Base-by-base conservation (phyloP, 2,113 vertebrate species). In the Neotoma lepida region DNA sequence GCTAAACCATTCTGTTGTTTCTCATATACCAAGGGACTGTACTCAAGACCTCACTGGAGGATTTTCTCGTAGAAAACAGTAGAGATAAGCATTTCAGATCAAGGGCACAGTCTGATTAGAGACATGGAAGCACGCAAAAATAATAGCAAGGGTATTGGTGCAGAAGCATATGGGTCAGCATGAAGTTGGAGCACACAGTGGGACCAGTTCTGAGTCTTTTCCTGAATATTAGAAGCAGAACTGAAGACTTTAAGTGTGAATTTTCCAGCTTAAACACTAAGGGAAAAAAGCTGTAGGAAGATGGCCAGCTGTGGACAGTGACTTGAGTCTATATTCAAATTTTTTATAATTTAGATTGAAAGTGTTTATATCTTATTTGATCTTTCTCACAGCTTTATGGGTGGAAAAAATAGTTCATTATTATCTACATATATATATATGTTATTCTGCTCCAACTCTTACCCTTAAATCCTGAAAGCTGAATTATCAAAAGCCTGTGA, bases 341-440 rank as follows among this genome's bases (percentile, higher is more conserved):
- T 58, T 51, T 80, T 78, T 86, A 88, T 49, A 78, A 77, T 68
- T 90, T 89, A 70, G 15, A 30, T 84, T 88, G 13, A 86, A 49
- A 84, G 22, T 86, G 61, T 18, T 93, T n/a, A 4, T 61, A 15
- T 17, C 8, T 64, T 86, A 71, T 22, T 68, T 87, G 39, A 58
- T 71, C 33, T 78, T 94, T 89, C 33, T 54, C 77, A 77, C 44
- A 96, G 73, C 9, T 92, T 93, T 70, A 56, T 90, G 33, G 12
- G 41, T 90, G 82, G 24, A 71, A 93, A 94, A 61, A 88, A 85
- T 64, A 12, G 30, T 89, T 73, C 74, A 54, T 88, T 85, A 74
- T 1, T 56, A 44, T 28, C 14, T 81, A 18, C 33, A 3, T n/a
- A 17, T 68, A n/a, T 70, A 13, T 81, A 28, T 63, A 58, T 0